A percentile compares a stretch with the other conserved stretches of the same genome.
Evolutionary conservation across 2,888 invertebrate species (phyloP).

Genomic region (Clitarchus hookeri): DNA sequence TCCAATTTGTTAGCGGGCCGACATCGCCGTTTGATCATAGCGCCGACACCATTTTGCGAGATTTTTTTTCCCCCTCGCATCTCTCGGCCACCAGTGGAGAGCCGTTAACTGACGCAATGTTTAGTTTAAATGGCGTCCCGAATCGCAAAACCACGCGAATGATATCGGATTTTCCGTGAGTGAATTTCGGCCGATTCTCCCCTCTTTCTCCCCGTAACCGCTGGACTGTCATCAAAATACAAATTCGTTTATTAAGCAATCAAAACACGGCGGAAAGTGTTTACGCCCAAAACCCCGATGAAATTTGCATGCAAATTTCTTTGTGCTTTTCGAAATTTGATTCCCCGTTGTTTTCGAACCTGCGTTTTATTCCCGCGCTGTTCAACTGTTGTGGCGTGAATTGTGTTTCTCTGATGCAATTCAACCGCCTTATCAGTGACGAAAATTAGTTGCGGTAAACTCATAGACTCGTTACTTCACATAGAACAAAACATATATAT

Average conservation of each 20-base stretch:
- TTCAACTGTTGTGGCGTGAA: neutral
- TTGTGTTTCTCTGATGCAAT: neutral
- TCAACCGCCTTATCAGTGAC: neutral
- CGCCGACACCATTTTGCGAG: neutral
- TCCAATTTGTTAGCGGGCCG: conserved; percentile 1
- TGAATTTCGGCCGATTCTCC: conserved; percentile 10
- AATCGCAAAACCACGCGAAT: conserved; percentile 36
- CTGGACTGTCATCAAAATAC: conserved; percentile 39
- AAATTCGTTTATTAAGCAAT: conserved; percentile 41
- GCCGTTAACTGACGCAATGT: conserved; percentile 26
- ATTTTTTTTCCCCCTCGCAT: neutral
- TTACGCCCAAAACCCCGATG: conserved; percentile 28
- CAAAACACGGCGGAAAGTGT: conserved; percentile 39
- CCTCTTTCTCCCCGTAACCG: neutral
- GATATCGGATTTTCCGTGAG: conserved; percentile 36
- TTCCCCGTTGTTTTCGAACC: neutral
- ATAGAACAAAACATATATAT: no score
- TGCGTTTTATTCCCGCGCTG: neutral
- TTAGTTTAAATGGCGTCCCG: conserved; percentile 31
- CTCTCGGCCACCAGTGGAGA: neutral
- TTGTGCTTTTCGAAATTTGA: conserved; percentile 14
- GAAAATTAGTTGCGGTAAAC: neutral
- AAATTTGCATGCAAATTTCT: neutral
- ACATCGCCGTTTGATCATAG: conserved; percentile 14
- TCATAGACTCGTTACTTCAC: no score